Conservation (phyloP, 1,140 invertebrate genomes). For the Paraescarpia echinospica region DNA sequence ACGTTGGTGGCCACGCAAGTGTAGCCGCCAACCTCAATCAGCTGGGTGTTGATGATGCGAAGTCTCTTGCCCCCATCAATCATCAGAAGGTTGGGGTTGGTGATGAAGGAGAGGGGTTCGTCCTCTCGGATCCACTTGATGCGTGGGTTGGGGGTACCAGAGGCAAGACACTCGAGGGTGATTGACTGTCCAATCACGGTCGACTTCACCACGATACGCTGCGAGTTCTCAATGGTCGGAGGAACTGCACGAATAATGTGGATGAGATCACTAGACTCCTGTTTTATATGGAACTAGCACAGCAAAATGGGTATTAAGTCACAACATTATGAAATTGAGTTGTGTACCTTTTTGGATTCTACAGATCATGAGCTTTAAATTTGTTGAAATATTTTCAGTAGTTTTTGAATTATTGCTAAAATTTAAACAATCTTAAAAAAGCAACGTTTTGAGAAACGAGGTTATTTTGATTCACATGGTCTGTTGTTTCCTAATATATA, state of each 20-base stretch:
- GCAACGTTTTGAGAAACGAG: no score
- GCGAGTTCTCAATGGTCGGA: constrained; percentile 44
- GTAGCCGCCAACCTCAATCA: constrained; percentile 60
- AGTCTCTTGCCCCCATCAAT: constrained; percentile 51
- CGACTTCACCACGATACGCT: constrained; percentile 36
- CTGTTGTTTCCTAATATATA: no score
- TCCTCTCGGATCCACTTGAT: constrained; percentile 45
- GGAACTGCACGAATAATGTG: constrained; percentile 40
- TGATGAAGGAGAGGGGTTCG: constrained; percentile 31
- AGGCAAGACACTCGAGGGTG: constrained; percentile 45
- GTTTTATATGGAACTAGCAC: neutral
- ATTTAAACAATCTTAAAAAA: no score
- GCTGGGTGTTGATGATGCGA: constrained; percentile 49
- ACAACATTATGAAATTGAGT: no score
- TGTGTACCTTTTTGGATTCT: no score
- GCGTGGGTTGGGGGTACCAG: constrained; percentile 47
- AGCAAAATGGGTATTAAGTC: no score
- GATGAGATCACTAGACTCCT: neutral
- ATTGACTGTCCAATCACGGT: constrained; percentile 44
- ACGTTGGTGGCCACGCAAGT: constrained; percentile 56
- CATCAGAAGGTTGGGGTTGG: constrained; percentile 48
- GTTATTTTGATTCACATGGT: no score
- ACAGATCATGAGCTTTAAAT: no score
- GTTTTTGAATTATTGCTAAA: no score
- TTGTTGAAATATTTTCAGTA: no score